A percentile compares a stretch with the other conserved stretches of the same genome.
Conservation (phyloP, 2,888 invertebrate genomes). For the Tryphoninae sp. region DNA sequence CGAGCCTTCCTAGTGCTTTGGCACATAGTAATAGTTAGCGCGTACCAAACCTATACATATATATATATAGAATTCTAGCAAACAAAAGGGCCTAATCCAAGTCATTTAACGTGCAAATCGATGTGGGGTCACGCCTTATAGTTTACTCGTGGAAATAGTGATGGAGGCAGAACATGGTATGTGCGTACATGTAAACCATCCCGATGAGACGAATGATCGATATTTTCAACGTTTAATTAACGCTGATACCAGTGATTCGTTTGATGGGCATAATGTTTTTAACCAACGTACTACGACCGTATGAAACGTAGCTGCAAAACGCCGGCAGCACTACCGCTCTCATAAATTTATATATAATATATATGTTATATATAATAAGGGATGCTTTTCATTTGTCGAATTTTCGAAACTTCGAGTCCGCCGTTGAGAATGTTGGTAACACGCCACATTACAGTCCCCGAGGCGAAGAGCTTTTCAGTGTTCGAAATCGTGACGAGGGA, state of each 20-base stretch:
- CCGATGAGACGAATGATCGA: too few species aligned
- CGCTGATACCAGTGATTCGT: too few species aligned
- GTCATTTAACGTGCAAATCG: background rate
- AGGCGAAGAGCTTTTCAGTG: slow-evolving; percentile 3
- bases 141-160: background rate
- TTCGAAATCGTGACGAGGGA: background rate
- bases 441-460: background rate
- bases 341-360: too few species aligned
- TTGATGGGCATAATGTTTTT: too few species aligned
- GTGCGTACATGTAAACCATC: too few species aligned
- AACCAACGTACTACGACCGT: too few species aligned
- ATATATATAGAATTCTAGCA: background rate
- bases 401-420: background rate
- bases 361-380: background rate
- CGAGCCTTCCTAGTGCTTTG: slow-evolving; percentile 9
- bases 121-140: background rate
- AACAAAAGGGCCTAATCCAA: background rate
- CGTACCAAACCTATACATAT: background rate
- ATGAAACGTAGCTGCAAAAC: too few species aligned
- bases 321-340: too few species aligned
- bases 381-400: background rate
- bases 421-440: background rate
- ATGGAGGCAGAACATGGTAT: background rate
- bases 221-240: too few species aligned
- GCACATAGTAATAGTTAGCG: slow-evolving; percentile 1